A percentile compares a stretch with the other conserved stretches of the same genome.
phyloP scores from a whole-genome alignment of 2,113 vertebrate species.

The Caloenas nicobarica region DNA sequence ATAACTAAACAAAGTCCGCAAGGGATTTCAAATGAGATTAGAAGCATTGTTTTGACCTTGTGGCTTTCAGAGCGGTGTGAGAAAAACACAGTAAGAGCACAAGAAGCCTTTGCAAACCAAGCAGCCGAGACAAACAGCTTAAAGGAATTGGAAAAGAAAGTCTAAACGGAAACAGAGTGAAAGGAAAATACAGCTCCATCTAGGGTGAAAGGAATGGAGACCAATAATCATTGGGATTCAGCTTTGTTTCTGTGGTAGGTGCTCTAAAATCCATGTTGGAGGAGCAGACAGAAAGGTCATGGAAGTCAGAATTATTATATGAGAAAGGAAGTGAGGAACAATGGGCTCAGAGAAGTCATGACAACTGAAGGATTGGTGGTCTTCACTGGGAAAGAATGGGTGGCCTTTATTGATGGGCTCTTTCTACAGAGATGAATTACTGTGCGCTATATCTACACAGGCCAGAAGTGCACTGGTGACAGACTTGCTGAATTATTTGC shows the following conservation, averaged over 20 bases:
- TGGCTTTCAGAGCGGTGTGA: constrained; percentile 42
- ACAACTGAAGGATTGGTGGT: constrained; percentile 40
- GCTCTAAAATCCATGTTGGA: constrained; percentile 31
- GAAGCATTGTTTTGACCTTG: constrained; percentile 39
- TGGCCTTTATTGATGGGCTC: constrained; percentile 28
- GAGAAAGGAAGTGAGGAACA: constrained; percentile 69
- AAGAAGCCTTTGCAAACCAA: background rate
- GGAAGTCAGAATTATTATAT: constrained; percentile 69
- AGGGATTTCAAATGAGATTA: constrained; percentile 53
- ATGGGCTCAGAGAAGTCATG: constrained; percentile 12
- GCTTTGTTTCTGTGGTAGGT: constrained; percentile 55
- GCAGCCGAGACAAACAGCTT: background rate
- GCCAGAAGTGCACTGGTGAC: constrained; percentile 1
- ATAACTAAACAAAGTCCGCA: constrained; percentile 31
- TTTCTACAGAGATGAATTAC: constrained; percentile 8
- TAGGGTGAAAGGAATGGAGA: constrained; percentile 13
- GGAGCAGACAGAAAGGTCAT: constrained; percentile 60
- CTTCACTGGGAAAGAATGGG: constrained; percentile 35
- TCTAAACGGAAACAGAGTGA: constrained; percentile 31
- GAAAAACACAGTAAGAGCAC: background rate
- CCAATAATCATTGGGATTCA: background rate
- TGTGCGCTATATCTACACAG: background rate
- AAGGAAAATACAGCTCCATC: constrained; percentile 38
- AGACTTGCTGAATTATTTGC: constrained; percentile 15
- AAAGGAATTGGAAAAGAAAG: constrained; percentile 23